phyloP scores from a whole-genome alignment of 2,888 invertebrate species.

The Drosophila infuscata region DNA sequence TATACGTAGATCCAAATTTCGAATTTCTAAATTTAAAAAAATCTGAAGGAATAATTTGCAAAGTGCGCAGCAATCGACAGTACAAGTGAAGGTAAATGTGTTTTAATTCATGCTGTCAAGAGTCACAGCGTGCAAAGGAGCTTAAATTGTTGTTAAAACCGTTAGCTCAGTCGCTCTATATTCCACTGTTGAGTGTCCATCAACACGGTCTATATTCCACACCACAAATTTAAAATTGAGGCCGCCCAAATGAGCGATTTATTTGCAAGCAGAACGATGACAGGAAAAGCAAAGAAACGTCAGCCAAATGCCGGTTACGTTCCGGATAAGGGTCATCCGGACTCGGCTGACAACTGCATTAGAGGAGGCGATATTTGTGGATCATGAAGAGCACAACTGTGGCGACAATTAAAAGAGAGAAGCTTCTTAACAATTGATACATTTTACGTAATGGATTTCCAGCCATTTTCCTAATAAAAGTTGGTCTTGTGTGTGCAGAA shows the following conservation, averaged over 20 bases:
- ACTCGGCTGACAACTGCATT: background rate
- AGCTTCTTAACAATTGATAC: too few species aligned
- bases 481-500: background rate
- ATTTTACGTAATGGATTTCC: too few species aligned
- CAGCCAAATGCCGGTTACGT: slow-evolving; percentile 48
- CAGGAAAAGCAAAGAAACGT: slow-evolving; percentile 29
- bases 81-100: background rate
- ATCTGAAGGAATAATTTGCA: background rate
- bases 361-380: background rate
- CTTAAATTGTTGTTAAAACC: slow-evolving; percentile 23
- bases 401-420: too few species aligned
- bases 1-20: background rate
- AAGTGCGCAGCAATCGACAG: background rate
- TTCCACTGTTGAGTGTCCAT: too few species aligned
- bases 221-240: too few species aligned
- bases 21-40: background rate
- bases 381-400: slow-evolving; percentile 12
- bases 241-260: too few species aligned
- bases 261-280: slow-evolving; percentile 55
- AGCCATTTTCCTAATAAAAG: background rate
- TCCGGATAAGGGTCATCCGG: slow-evolving; percentile 9
- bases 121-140: slow-evolving; percentile 6
- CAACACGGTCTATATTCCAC: too few species aligned
- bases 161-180: too few species aligned
- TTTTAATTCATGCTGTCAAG: too few species aligned